Percentiles rank a stretch among this genome's conserved stretches.
Conservation (phyloP, 2,888 invertebrate species). For the Amphipyra berbera region DNA sequence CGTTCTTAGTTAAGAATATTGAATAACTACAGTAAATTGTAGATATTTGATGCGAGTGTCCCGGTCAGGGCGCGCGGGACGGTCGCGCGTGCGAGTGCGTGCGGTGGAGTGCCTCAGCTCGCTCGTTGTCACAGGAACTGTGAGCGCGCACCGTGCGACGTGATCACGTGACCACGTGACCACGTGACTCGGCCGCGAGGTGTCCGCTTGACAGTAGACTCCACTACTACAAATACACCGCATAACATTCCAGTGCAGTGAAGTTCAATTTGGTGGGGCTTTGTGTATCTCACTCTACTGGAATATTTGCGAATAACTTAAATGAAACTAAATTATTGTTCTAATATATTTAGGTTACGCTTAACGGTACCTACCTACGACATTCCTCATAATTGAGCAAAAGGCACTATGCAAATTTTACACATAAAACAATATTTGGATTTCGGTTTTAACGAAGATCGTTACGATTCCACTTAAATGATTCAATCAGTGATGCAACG, state of each 20-base stretch:
- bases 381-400: conserved; percentile 83
- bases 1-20: conserved; percentile 2
- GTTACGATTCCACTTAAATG: conserved; percentile 66
- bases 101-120: conserved; percentile 65
- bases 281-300: conserved; percentile 58
- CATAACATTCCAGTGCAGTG: conserved; percentile 58
- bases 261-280: conserved; percentile 56
- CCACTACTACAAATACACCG: conserved; percentile 37
- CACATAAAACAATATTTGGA: conserved; percentile 79
- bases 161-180: too few relatives aligned
- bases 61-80: too few relatives aligned
- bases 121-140: conserved; percentile 63
- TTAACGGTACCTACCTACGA: conserved; percentile 74
- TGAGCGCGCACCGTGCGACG: conserved; percentile 35
- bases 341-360: conserved; percentile 72
- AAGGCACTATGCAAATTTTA: conserved; percentile 86
- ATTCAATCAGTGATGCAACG: conserved; percentile 75
- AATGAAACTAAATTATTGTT: conserved; percentile 70
- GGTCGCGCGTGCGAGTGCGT: conserved; percentile 5
- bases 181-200: conserved; percentile 17
- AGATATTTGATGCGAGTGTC: conserved; percentile 1
- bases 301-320: conserved; percentile 59
- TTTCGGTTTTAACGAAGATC: conserved; percentile 74
- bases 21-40: conserved; percentile 3
- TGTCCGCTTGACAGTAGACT: conserved; percentile 31